phyloP scores from a whole-genome alignment of 2,888 invertebrate genomes.

The Meganola albula region DNA sequence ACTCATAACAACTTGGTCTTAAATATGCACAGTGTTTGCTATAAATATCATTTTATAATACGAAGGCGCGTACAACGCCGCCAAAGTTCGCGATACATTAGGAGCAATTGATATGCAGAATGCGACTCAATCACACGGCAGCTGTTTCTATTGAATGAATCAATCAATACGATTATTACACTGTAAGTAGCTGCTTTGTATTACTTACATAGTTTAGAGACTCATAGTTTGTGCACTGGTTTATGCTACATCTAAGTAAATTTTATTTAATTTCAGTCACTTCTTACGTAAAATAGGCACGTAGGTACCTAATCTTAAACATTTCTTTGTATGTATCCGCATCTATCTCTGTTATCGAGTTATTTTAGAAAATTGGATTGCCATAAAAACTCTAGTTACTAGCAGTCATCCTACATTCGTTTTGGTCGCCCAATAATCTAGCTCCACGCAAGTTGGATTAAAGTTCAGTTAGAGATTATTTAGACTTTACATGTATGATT shows the following conservation, averaged over 20 bases:
- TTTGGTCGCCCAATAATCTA: no score
- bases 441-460: no score
- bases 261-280: background rate
- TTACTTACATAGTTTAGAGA: conserved; percentile 5
- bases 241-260: background rate
- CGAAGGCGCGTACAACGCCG: conserved; percentile 19
- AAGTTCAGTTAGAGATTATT: no score
- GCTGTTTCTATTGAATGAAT: conserved; percentile 33
- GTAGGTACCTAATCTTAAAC: background rate
- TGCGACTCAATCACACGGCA: conserved; percentile 27
- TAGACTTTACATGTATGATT: no score
- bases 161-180: conserved; percentile 36
- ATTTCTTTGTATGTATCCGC: no score
- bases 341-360: no score
- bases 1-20: no score
- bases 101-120: conserved; percentile 35
- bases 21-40: no score
- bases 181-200: conserved; percentile 28
- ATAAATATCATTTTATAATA: conserved; percentile 13
- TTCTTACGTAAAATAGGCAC: background rate
- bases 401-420: no score
- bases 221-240: background rate
- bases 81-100: conserved; percentile 28
- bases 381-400: no score
- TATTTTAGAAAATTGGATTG: no score